Evolutionary conservation across 1,140 invertebrate species (phyloP), one percentile per base, ranked within the genome.

Genomic region (Lasaia peninsularis): DNA sequence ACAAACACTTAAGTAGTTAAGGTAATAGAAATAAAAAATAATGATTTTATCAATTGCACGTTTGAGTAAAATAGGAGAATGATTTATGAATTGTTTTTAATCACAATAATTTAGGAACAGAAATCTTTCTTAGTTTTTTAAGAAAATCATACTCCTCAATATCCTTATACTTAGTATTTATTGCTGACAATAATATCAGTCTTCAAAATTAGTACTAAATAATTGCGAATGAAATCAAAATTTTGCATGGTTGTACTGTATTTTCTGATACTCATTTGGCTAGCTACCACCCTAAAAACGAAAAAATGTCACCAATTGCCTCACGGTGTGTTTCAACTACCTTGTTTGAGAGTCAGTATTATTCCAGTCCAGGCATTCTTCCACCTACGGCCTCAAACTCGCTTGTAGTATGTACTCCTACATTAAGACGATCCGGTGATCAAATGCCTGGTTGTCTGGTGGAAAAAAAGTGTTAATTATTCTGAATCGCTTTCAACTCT

Each of bases 21-120:
- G n/a, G n/a, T 35, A 35, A 35, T 35, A 35, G 14, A 35, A 35
- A 35, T 35, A 35, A 11, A 35, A 35, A 35, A 35, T 35, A 35
- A 12, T 35, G 34, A 34, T 34, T 34, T 10, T n/a, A 34, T 34
- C 33, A 34, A 34, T 34, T 34, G 33, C 34, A 35, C n/a, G 34
- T 12, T 35, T 35, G n/a, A 14, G 34, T 35, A 35, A 35, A 35
- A 34, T 34, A 11, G 33, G 33, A 34, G 33, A 34, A 34, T 34
- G 11, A 34, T 34, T 34, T 34, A 34, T 34, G 11, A n/a, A 11
- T 34, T 34, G 5, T 34, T 34, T 34, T 6, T n/a, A n/a, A 34
- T n/a, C 33, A 34, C 33, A 34, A 34, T 34, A 34, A 34, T 34
- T 34, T 34, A 34, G 33, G 33, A 34, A 34, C 33, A 34, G 33